Evolutionary conservation across 1,140 invertebrate species (phyloP), one percentile per base, ranked within the genome.

Genomic region (Pentalonia nigronervosa): DNA sequence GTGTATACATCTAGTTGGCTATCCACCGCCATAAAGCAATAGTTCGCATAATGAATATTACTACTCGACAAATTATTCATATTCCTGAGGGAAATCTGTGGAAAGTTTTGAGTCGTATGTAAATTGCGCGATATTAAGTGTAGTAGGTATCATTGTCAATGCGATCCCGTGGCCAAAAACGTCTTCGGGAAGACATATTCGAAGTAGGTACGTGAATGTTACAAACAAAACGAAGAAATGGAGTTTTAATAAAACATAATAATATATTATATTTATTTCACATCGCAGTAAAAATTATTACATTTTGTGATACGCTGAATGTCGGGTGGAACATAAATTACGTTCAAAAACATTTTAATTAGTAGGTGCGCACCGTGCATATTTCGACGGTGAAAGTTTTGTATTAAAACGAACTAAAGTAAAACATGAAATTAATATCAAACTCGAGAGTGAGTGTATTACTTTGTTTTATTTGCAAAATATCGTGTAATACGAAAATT

Each of bases 81-180:
- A 34, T 36, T 89, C 48, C 48, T 3, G 1, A 23, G 48, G 48
- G 87, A 89, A 89, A 53, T 53, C 34, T 48, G 30, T 9, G 34
- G 45, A 87, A 87, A 87, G 47, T 87, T 87, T 87, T 21, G 86
- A 87, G 47, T 56, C 8, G 21, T 53, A 89, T 89, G 87, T 53
- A 89, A 89, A 89, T 53, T 53, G 41, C 48, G 36, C 2, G 50
- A 89, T 89, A 89, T 53, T 89, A 89, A 89, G 23, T 53, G 48
- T 25, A 50, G 47, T 11, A 53, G 86, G 86, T 50, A 88, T 53
- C 34, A 48, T 50, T 88, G 86, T 88, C 86, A 88, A 30, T 47
- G 23, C 25, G 41, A 30, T n/a, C 60, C 60, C 60, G 23, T 9
- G 36, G 9, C 7, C 7, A 7, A 86, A n/a, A 86, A 86, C 41